Base-by-base conservation (phyloP, 2,113 vertebrate species). In the Channa maculata region DNA sequence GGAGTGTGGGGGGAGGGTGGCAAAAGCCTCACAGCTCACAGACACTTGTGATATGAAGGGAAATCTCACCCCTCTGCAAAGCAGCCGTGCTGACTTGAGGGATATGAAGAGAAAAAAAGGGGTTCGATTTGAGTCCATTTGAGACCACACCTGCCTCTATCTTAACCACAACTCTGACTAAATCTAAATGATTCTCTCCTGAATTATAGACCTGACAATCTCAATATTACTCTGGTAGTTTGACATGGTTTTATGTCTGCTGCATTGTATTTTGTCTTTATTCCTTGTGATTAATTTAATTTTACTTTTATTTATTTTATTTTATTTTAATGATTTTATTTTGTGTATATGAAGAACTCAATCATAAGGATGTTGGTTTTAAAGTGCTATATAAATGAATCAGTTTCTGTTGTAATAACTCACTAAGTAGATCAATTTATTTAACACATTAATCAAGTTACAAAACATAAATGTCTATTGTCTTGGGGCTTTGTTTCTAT, bases 41-140 rank as follows among this genome's bases (percentile, higher is more conserved):
- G 89, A 65, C 93, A 92, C 93, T 95, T 94, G 94, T 93, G 93
- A 90, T 75, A 83, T 95, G 95, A 95, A 94, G 95, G 86, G 86
- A 63, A 95, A 96, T 95, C 91, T 88, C 90, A 84, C 75, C 52
- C 62, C 3, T 36, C 82, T 79, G 85, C 57, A 46, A 55, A 82
- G 79, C 46, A 46, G 15, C 48, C 33, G 34, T 8, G n/a, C 8
- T 61, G 50, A 59, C 54, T 34, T 9, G 24, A 58, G 39, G 58
- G 64, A 71, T 36, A 51, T 49, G 57, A 72, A 52, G 6, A 58
- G 38, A 54, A 10, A 15, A 39, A 37, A 33, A 14, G 65, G 8
- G 60, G 41, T 24, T 11, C 15, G 8, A 58, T 63, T 5, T 14
- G 36, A 57, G 6, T 39, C 12, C 0, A 6, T 45, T 37, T 59